Evolutionary conservation across 2,888 invertebrate species (phyloP), one percentile per base, ranked within the genome.

Genomic region (Cryptocephalus moraei): DNA sequence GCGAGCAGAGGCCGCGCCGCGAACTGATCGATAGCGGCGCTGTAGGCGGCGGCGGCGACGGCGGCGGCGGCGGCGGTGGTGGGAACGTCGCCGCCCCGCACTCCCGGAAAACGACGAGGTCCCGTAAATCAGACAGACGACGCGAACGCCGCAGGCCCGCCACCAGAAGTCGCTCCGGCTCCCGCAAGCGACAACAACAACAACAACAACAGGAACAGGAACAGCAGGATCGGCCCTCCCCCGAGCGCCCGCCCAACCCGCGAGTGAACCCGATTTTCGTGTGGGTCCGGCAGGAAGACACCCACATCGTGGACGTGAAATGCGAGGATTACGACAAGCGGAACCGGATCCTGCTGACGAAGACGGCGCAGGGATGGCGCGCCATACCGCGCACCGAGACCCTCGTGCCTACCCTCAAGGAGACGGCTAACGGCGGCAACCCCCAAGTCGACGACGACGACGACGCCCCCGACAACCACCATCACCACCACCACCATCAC

Each of bases 281-380:
- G 58, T 90, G 89, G 88, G 85, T 86, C 53, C 83, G 84, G 65
- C 86, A 86, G 69, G 80, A 80, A 60, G 84, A 87, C 71, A 84
- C 85, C 53, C 79, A 80, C 66, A 87, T 90, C 69, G 82, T 86
- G 65, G 85, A 86, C 71, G 88, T 90, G 60, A 81, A 82, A 70
- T 88, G 88, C 73, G 90, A 90, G 71, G 89, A 90, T 69, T 89
- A 89, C 76, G 89, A 90, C 74, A 81, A 84, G 68, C 76, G 86
- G 49, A 90, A 90, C 73, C 84, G 89, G 51, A 85, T 90, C 63
- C 82, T 86, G 62, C 74, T 90, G 65, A 85, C 86, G 57, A 88
- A 88, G 67, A 88, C 88, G 14, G 77, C 84, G 39, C 77, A 79
- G 67, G 88, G 89, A 61, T 89, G 89, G 90, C 80, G 84, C 50